These are phyloP conservation scores for Smutsia gigantea DNA, from an alignment of 2,797 vertebrate genomes.

Conservation along the genomic window DNA sequence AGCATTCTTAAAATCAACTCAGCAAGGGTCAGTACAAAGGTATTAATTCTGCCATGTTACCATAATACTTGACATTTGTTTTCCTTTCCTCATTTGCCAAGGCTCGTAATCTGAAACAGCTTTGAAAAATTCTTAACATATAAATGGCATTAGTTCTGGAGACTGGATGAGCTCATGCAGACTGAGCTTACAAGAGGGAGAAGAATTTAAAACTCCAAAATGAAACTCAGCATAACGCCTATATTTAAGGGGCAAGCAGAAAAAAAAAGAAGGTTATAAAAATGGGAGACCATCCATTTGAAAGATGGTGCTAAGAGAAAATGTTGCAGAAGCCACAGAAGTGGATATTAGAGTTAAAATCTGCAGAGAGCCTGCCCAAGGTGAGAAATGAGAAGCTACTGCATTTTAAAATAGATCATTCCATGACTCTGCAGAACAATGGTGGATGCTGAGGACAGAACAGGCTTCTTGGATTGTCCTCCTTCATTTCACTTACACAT, in stretches of 20 bases:
- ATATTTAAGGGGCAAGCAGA: background rate
- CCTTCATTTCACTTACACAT: background rate
- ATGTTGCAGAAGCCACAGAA: background rate
- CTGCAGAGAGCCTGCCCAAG: background rate
- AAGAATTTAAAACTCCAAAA: background rate
- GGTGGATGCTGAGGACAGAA: background rate
- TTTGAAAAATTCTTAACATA: background rate
- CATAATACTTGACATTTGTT: background rate
- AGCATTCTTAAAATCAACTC: background rate
- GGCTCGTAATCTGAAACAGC: background rate
- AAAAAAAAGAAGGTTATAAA: background rate
- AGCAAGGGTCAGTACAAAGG: background rate
- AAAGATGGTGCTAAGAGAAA: background rate
- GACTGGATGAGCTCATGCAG: background rate
- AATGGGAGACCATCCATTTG: background rate
- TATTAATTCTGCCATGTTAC: background rate
- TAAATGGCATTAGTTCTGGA: background rate
- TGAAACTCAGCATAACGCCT: background rate
- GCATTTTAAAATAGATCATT: background rate
- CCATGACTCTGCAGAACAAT: background rate
- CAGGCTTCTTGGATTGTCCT: background rate
- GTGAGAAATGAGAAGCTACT: background rate
- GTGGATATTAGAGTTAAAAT: background rate
- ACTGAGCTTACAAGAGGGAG: background rate
- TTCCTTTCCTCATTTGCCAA: background rate